A percentile compares a stretch with the other conserved stretches of the same genome.
Evolutionary conservation across 2,797 vertebrate species (phyloP).

Genomic region (Microctenopoma lineatum): DNA sequence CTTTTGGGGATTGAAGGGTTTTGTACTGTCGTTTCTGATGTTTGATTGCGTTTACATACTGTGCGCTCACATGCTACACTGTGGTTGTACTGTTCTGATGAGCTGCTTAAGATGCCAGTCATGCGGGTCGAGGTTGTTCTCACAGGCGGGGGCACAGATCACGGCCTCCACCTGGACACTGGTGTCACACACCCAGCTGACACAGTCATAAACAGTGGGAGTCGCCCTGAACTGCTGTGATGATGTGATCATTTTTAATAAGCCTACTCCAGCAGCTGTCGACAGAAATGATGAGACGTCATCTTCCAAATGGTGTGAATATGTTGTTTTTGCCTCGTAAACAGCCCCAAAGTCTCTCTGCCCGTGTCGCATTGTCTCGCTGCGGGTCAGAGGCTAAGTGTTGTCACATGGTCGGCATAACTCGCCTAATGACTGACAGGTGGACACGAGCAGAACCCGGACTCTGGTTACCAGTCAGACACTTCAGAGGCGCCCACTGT

Average conservation of each 20-base stretch:
- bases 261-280: background rate
- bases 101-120: conserved; percentile 27
- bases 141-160: conserved; percentile 35
- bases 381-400: conserved; percentile 65
- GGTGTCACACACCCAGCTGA: conserved; percentile 38
- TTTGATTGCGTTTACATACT: too few relatives aligned
- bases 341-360: background rate
- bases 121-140: conserved; percentile 29
- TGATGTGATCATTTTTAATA: too few relatives aligned
- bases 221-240: background rate
- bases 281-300: background rate
- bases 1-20: too few relatives aligned
- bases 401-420: conserved; percentile 75
- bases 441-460: conserved; percentile 57
- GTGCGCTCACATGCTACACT: too few relatives aligned
- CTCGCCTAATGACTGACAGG: conserved; percentile 77
- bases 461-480: conserved; percentile 46
- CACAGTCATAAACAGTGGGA: conserved; percentile 21
- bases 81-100: background rate
- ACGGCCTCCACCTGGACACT: conserved; percentile 40
- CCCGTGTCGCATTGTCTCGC: conserved; percentile 21
- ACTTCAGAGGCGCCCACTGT: background rate
- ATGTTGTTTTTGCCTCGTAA: background rate
- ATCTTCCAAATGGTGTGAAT: background rate
- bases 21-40: too few relatives aligned